Base-by-base conservation (phyloP, 2,888 invertebrate genomes). In the Vesta saturnalis region DNA sequence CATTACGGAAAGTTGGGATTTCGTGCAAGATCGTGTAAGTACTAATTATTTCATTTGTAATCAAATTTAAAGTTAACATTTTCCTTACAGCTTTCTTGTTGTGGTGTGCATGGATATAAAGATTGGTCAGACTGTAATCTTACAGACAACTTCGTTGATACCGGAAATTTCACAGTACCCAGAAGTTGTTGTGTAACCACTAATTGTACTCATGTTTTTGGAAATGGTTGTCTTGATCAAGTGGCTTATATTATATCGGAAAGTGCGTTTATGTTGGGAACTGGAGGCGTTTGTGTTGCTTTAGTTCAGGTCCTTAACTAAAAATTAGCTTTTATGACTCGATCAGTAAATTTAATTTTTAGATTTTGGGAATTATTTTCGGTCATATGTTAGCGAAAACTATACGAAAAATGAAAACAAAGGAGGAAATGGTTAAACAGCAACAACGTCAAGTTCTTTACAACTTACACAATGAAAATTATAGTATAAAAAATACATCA, bases 311-410 rank as follows among this genome's bases (percentile, higher is more conserved):
- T 92, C 80, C 69, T 76, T 77, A 56, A 56, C 6, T 21, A 8
- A 2, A 4, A 14, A 1, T 8, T 12, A 35, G 10, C 23, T 30
- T 57, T 57, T 57, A 30, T 30, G 14, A 30, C 21, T 1, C 19
- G 3, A 14, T 35, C 12, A 21, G 6, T 30, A 15, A 1, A 22
- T 30, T 10, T 18, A 6, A 39, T 73, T 87, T 87, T 58, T 85
- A 94, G 94, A 85, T 96, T 56, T 87, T 96, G 77, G 96, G 96
- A 73, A 92, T 96, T 60, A 87, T 95, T 71, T 95, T 96, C 81
- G 94, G 97, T 1, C 93, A 94, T 83, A 93, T 94, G 85, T 85
- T 97, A 82, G 96, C 94, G 65, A 91, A 92, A 80, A 92, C 94
- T 2, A 92, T 97, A 79, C 91, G 93, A 66, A 89, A 89, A 72